Evolutionary conservation across 2,113 vertebrate species (phyloP).

Genomic region (Galemys pyrenaicus): DNA sequence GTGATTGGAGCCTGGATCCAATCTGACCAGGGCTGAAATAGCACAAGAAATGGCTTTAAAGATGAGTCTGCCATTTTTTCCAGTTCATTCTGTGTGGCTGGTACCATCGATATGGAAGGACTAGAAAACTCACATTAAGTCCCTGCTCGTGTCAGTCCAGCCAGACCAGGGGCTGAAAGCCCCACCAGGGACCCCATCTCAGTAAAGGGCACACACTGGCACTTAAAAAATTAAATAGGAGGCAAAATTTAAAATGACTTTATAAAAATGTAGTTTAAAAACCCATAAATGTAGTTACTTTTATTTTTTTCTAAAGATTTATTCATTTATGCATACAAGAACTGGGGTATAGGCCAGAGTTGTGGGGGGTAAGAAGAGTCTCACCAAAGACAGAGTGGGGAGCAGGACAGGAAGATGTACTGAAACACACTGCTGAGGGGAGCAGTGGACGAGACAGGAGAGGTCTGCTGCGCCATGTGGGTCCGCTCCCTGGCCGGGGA

Average conservation of each 20-base stretch:
- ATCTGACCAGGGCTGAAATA: slow-evolving; percentile 73
- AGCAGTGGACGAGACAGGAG: no score
- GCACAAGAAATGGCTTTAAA: slow-evolving; percentile 69
- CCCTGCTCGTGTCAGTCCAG: slow-evolving; percentile 49
- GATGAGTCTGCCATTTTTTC: slow-evolving; percentile 59
- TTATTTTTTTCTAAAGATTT: no score
- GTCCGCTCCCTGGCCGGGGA: no score
- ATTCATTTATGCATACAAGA: no score
- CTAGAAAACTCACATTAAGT: slow-evolving; percentile 69
- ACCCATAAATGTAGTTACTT: not conserved
- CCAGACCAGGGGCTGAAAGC: not conserved
- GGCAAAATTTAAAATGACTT: not conserved
- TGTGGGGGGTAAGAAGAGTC: no score
- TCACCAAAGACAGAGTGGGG: no score
- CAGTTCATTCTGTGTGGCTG: slow-evolving; percentile 17
- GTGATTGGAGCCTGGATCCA: slow-evolving; percentile 74
- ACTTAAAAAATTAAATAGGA: not conserved
- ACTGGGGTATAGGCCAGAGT: no score
- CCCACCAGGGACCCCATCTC: not conserved
- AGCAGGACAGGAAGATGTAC: no score
- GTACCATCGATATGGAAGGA: slow-evolving; percentile 57
- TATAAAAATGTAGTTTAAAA: not conserved
- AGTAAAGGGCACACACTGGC: not conserved
- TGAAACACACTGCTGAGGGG: no score
- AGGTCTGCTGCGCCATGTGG: no score